Evolutionary conservation across 2,113 vertebrate species (phyloP), one percentile per base, ranked within the genome.

Genomic region (Tympanuchus pallidicinctus): DNA sequence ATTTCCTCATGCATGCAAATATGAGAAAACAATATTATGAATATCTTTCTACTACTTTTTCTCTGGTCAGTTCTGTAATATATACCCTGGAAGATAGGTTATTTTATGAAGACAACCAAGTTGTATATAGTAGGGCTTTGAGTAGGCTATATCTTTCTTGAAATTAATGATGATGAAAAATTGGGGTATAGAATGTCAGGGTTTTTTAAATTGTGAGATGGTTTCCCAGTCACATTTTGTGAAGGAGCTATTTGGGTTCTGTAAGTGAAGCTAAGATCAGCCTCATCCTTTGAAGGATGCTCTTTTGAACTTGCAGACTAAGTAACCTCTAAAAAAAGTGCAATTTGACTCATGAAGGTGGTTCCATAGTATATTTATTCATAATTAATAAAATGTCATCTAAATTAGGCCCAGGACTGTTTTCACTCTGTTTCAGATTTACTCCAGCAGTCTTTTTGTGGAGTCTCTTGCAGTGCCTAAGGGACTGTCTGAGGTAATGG

Each of bases 171-270:
- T 61, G 17, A 3, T 65, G 60, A 25, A 73, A n/a, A 47, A 47
- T 11, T 47, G 72, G 40, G 40, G 56, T 19, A 11, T 17, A 18
- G n/a, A 61, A 20, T 86, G 24, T 65, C 10, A 38, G 34, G 4
- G 13, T 0, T 9, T 40, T 50, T 74, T 66, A 45, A 40, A 45
- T 6, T 4, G 30, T 60, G 7, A 0, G 2, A 12, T 88, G 32
- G 4, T 56, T 88, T 88, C 43, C 21, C 67, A 42, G 38, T 42
- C 24, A 30, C 5, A 1, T 22, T 34, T 84, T 67, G 32, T 48
- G 42, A n/a, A 73, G 43, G 54, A 82, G 40, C 48, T 91, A 4
- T 57, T 43, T 78, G 63, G 17, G 13, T 72, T 60, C 30, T 60
- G 38, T 43, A 60, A 77, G n/a, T 30, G 50, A 72, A 71, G n/a